Conservation (phyloP, 2,113 vertebrate genomes). For the Oophaga pumilio region DNA sequence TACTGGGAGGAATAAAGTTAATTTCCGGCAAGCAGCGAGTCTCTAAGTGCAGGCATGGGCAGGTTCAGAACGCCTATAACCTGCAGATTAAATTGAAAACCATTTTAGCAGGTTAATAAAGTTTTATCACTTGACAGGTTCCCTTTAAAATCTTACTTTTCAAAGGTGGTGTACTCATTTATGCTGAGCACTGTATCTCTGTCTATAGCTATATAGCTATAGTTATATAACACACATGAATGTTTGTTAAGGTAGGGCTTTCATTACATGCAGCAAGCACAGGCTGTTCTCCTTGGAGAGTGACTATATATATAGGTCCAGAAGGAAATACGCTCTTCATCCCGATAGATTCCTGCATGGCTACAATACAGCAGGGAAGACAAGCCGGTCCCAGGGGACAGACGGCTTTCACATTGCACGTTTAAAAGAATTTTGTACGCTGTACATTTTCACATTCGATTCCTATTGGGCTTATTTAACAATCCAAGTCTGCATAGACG, state of each 20-base stretch:
- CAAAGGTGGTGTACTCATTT: too few relatives aligned
- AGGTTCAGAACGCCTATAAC: too few relatives aligned
- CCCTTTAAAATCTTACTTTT: too few relatives aligned
- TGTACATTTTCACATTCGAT: neutral
- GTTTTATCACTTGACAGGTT: too few relatives aligned
- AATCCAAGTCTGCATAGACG: neutral
- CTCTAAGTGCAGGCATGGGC: too few relatives aligned
- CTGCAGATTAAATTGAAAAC: too few relatives aligned
- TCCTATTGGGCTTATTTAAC: neutral
- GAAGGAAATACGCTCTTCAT: conserved; percentile 19
- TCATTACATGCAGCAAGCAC: neutral
- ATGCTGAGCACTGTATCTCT: too few relatives aligned
- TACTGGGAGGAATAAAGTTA: too few relatives aligned
- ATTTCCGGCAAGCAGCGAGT: too few relatives aligned
- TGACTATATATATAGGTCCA: conserved; percentile 38
- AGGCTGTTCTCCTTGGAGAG: conserved; percentile 19
- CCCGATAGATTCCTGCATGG: neutral
- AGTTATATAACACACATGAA: neutral
- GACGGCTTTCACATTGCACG: neutral
- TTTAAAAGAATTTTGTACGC: neutral
- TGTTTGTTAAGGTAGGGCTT: neutral
- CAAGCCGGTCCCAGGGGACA: neutral
- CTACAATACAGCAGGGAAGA: neutral
- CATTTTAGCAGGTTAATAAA: too few relatives aligned
- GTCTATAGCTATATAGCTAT: neutral